Conservation (phyloP, 2,113 vertebrate genomes). For the Nannobrachium achirus region DNA sequence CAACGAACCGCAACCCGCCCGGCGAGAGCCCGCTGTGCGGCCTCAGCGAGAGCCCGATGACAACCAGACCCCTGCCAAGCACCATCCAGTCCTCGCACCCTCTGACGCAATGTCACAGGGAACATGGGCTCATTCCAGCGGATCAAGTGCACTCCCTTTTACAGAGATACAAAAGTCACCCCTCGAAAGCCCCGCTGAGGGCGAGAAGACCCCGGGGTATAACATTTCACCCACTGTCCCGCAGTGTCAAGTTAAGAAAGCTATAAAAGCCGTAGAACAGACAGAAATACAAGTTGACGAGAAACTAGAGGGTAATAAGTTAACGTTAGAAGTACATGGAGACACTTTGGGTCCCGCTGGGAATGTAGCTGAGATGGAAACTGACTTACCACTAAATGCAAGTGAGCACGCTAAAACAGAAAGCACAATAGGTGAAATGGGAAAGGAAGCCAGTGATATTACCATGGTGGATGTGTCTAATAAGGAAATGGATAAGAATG, state of each 20-base stretch:
- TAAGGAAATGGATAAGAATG: constrained; percentile 23
- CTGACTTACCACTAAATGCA: constrained; percentile 1
- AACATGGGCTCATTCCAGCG: constrained; percentile 54
- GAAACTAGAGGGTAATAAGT: constrained; percentile 31
- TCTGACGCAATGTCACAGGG: constrained; percentile 37
- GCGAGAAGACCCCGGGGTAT: constrained; percentile 39
- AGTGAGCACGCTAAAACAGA: constrained; percentile 8
- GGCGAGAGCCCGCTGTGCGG: not conserved
- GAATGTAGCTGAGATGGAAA: constrained; percentile 45
- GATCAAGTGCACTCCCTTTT: constrained; percentile 55
- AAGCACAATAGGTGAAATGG: constrained; percentile 1
- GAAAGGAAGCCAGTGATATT: constrained; percentile 7
- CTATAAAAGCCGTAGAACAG: constrained; percentile 50
- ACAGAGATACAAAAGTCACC: constrained; percentile 56
- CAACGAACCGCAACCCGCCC: constrained; percentile 34
- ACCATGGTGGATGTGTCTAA: not conserved
- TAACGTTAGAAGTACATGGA: not conserved
- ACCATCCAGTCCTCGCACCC: constrained; percentile 15
- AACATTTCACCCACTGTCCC: constrained; percentile 31
- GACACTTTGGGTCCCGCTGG: constrained; percentile 16
- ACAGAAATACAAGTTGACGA: constrained; percentile 53
- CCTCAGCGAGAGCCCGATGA: constrained; percentile 28
- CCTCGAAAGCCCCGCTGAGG: constrained; percentile 24
- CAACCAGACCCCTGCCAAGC: constrained; percentile 30
- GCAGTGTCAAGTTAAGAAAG: constrained; percentile 50